Base-by-base conservation (phyloP, 2,113 vertebrate species). In the Carassius carassius region DNA sequence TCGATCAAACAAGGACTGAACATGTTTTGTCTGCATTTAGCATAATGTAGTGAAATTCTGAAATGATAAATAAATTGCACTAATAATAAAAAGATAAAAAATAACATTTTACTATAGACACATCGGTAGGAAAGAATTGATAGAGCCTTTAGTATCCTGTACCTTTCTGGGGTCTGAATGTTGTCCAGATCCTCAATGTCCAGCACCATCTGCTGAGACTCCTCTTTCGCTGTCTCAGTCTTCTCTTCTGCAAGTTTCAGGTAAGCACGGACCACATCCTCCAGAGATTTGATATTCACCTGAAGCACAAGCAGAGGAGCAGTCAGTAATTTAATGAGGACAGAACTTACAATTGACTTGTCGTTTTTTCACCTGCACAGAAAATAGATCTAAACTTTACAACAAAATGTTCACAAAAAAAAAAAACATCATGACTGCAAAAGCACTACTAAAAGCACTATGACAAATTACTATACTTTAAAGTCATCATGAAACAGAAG, bases 121-220 rank as follows among this genome's bases (percentile, higher is more conserved):
- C 47, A 49, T 49, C 11, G 13, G 47, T 49, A 3, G 9, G 49
- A 63, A 32, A 0, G 32, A 62, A 63, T 21, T 23, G 14, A 21
- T 58, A 41, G 6, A 7, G 21, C 5, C 51, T 23, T 23, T 10
- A 37, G 21, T 6, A 13, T 25, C 14, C 3, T 78, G 84, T 87
- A 99, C 98, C 97, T 99, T 90, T 99, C 98, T 88, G 98, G 98
- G 85, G 98, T 99, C 78, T 99, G 98, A 93, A 99, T 99, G 91
- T 99, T 99, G 92, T 99, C 98, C 86, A 99, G 91, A 90, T 99
- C 98, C 92, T 99, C 98, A 25, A 99, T 99, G 89, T 99, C 97
- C 86, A 99, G 91, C 44, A 99, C 98, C 98, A 99, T 99, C 94
- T 99, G 97, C 92, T 99, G 98, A 32, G 98, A 99, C 90, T 98